Base-by-base conservation (phyloP, 2,797 vertebrate species). In the Lagocephalus sceleratus region DNA sequence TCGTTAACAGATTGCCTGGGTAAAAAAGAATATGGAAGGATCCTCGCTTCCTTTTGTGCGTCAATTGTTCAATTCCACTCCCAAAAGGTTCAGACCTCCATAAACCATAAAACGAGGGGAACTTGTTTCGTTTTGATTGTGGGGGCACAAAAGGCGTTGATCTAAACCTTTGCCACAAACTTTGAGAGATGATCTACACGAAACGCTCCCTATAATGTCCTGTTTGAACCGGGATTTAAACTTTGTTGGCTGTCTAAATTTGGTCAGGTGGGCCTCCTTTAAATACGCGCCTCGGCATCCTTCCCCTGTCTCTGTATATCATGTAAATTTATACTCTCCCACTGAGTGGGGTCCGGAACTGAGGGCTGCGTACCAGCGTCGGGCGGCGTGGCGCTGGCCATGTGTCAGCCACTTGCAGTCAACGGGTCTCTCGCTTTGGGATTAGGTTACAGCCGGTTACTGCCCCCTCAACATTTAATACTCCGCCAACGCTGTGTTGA, bases 1-100 rank as follows among this genome's bases (percentile, higher is more conserved):
- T 93, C 87, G 88, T 81, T 82, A 85, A 88, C 87, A 89, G 85
- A 91, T 89, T 88, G 85, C 87, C 78, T 81, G 85, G 76, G 79
- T 92, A 90, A 35, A 90, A 77, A 85, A 85, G 88, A 91, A 91
- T 93, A 93, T 92, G 91, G 89, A 92, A 85, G 83, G 88, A 88
- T 89, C 85, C 86, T 90, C 85, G 83, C 87, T 81, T 88, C 85
- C 88, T 85, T 87, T 92, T 92, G 92, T 92, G 87, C 67, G 86
- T 83, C 90, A 87, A 87, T 92, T 92, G 88, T 91, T 85, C 43
- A 71, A 60, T 81, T 69, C 75, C 73, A 83, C 85, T 88, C 89
- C 84, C 82, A 85, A 85, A 29, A 83, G 82, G 82, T 75, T 84
- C 19, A 11, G 51, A 84, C 75, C 85, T 88, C 83, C 77, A 89